Evolutionary conservation across 2,888 invertebrate species (phyloP).

Genomic region (Geotrupes spiniger): DNA sequence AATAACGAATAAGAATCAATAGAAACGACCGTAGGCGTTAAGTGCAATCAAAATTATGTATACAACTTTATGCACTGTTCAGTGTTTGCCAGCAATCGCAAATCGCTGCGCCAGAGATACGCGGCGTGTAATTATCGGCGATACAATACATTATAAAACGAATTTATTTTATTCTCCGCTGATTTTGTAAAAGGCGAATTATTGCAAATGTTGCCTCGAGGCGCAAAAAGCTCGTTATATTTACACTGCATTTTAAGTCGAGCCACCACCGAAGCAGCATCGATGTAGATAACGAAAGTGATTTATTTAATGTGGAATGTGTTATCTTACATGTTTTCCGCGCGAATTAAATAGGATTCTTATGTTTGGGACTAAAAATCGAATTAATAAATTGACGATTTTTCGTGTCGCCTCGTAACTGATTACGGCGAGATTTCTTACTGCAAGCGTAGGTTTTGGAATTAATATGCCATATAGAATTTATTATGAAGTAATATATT

Average conservation of each 20-base stretch:
- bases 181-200: background rate
- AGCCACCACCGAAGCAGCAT: background rate
- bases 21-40: too few relatives aligned
- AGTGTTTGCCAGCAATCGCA: too few relatives aligned
- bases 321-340: too few relatives aligned
- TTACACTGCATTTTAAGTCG: conserved; percentile 4
- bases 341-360: too few relatives aligned
- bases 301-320: conserved; percentile 1
- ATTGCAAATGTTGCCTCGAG: background rate
- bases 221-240: conserved; percentile 2
- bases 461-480: conserved; percentile 1
- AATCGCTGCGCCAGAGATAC: background rate
- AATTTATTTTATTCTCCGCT: conserved; percentile 1
- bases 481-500: background rate
- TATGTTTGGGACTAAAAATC: too few relatives aligned
- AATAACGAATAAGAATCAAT: too few relatives aligned
- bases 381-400: too few relatives aligned
- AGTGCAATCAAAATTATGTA: conserved; percentile 3
- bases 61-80: background rate
- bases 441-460: background rate
- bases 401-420: background rate
- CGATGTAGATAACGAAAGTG: background rate
- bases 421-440: background rate
- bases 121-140: conserved; percentile 1
- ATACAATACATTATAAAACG: background rate